Conservation (phyloP, 2,797 vertebrate genomes). For the Ambastaia sidthimunki region DNA sequence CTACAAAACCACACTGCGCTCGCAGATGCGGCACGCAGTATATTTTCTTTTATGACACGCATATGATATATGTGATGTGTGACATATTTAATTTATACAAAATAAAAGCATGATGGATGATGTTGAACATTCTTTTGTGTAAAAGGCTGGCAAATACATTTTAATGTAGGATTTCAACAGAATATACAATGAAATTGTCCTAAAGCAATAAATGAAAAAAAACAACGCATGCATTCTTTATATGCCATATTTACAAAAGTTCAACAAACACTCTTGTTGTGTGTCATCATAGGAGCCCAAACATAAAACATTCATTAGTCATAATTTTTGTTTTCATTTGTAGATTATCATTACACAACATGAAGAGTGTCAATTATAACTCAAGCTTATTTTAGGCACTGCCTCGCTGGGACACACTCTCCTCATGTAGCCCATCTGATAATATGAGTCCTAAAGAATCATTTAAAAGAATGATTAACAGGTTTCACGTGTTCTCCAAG, state of each 20-base stretch:
- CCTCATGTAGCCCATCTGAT: constrained; percentile 29
- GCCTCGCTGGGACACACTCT: constrained; percentile 31
- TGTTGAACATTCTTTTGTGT: not conserved
- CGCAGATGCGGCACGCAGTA: not conserved
- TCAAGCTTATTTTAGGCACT: constrained; percentile 42
- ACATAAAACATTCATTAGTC: not conserved
- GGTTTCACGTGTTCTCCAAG: constrained; percentile 55
- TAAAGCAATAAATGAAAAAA: not conserved
- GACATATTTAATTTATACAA: constrained; percentile 1
- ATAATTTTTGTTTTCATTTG: constrained; percentile 29
- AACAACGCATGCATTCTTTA: too few species aligned
- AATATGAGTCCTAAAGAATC: constrained; percentile 41
- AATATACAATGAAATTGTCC: not conserved
- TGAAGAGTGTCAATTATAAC: constrained; percentile 31
- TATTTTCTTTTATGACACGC: not conserved
- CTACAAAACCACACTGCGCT: constrained; percentile 12
- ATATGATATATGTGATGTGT: not conserved
- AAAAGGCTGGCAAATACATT: not conserved
- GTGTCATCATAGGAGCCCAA: too few species aligned
- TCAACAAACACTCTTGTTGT: too few species aligned
- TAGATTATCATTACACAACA: constrained; percentile 38
- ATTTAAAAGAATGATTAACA: constrained; percentile 36
- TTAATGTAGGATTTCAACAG: not conserved
- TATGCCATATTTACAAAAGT: too few species aligned
- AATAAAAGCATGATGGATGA: constrained; percentile 16